These are phyloP conservation scores for Mastigias papua DNA, from an alignment of 30 jellyfish, hydroid and myxozoan species.

Conservation along the genomic window DNA sequence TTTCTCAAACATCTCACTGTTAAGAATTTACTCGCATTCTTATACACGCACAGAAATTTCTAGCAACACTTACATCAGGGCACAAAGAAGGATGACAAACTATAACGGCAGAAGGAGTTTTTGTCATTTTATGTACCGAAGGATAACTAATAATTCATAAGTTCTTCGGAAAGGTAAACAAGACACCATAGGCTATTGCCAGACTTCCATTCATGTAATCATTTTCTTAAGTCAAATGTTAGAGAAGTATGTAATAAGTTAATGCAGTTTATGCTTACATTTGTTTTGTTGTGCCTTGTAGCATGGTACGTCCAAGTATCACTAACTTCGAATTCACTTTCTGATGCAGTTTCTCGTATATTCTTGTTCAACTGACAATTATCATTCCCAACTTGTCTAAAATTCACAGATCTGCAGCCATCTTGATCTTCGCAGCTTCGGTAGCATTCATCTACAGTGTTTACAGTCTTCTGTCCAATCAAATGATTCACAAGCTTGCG, in stretches of 20 bases:
- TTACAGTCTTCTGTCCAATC: neutral
- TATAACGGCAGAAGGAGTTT: too few relatives aligned
- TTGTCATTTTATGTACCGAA: too few relatives aligned
- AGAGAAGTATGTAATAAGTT: neutral
- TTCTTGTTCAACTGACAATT: slow-evolving; percentile 15
- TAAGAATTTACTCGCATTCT: too few relatives aligned
- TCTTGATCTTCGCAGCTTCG: neutral
- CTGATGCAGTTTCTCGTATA: neutral
- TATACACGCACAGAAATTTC: too few relatives aligned
- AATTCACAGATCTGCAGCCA: slow-evolving; percentile 12
- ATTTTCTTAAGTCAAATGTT: too few relatives aligned
- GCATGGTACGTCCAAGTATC: slow-evolving; percentile 8
- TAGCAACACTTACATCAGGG: too few relatives aligned
- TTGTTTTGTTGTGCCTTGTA: neutral
- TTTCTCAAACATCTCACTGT: too few relatives aligned
- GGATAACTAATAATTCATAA: too few relatives aligned
- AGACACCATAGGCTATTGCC: too few relatives aligned
- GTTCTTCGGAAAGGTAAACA: too few relatives aligned
- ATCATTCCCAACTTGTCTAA: neutral
- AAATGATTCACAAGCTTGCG: neutral
- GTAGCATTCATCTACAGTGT: neutral
- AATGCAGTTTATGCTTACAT: neutral
- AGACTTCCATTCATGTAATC: too few relatives aligned
- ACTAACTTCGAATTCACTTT: neutral
- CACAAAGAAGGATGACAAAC: too few relatives aligned